Evolutionary conservation across 2,888 invertebrate species (phyloP), one percentile per base, ranked within the genome.

Genomic region (Sphinx pinastri): DNA sequence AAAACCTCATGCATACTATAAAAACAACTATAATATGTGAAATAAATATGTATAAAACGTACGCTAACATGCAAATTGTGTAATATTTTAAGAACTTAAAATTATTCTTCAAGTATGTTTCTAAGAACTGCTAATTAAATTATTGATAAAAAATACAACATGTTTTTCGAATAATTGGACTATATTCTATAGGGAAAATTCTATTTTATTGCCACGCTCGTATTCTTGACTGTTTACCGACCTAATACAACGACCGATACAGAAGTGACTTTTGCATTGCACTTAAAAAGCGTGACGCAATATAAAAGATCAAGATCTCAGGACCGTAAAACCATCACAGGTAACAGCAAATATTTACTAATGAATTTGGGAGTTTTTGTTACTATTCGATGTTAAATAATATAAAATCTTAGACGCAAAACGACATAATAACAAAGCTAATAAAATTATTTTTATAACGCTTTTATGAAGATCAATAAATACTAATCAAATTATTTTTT

Each of bases 1-100:
- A 63, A 63, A 12, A 16, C 19, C 49, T 16, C 63, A 63, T 63
- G 63, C 63, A 63, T 19, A 63, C 19, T 49, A 49, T 63, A 49
- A 12, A 49, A 12, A 19, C 49, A 49, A 63, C 47, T 57, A 57
- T 38, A 55, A 55, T 55, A 0, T 54, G 10, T 19, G 19, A 19
- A 52, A 49, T 14, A 31, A 16, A 16, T 19, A 63, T 4, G 7
- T 25, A 6, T 47, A 16, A 13, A 19, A 63, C 13, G 1, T 19
- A 19, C 14, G 8, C 19, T 49, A 49, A 49, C 63, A 63, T 49
- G 63, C 63, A 63, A 19, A 19, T 55, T 55, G 55, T 11, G 19
- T 55, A 55, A 55, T 25, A 10, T 19, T 3, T 1, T 19, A 55
- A 12, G 4, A 55, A 10, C 11, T 19, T 19, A 19, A 11, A 55